Percentiles rank a stretch among this genome's conserved stretches.
phyloP scores from a whole-genome alignment of 1,140 invertebrate genomes.

The Aleiodes sp. region DNA sequence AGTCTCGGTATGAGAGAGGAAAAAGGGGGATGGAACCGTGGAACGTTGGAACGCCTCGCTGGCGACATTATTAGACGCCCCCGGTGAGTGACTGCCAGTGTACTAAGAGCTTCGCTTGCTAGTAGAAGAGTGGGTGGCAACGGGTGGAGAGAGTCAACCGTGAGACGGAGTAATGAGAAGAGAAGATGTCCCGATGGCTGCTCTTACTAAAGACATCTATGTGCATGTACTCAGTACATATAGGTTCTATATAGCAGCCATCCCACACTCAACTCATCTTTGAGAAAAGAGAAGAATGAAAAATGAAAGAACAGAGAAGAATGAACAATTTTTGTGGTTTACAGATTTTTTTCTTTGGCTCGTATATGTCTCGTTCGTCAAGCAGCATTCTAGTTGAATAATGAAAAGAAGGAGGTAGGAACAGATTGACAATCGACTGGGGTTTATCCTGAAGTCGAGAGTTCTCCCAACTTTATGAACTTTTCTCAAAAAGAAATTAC shows the following conservation, averaged over 20 bases:
- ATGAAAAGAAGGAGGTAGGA: background rate
- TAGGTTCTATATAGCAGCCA: background rate
- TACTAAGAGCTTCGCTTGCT: conserved; percentile 40
- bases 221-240: conserved; percentile 9
- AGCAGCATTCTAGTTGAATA: background rate
- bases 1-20: conserved; percentile 34
- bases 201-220: conserved; percentile 26
- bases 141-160: conserved; percentile 32
- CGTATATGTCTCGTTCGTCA: background rate
- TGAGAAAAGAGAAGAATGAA: background rate
- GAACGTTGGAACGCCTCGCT: conserved; percentile 60
- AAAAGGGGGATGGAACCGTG: conserved; percentile 43
- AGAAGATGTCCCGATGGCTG: conserved; percentile 55
- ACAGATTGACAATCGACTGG: background rate
- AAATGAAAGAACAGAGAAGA: background rate
- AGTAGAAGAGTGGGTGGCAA: conserved; percentile 24
- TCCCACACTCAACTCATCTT: background rate
- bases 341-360: conserved; percentile 7
- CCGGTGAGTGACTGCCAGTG: conserved; percentile 54
- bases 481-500: background rate
- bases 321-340: conserved; percentile 31
- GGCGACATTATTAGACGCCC: conserved; percentile 68
- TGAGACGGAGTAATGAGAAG: conserved; percentile 60
- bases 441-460: background rate
- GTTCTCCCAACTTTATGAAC: background rate